A percentile compares a stretch with the other conserved stretches of the same genome.
phyloP scores from a whole-genome alignment of 2,888 invertebrate species.

The Thecophora atra region DNA sequence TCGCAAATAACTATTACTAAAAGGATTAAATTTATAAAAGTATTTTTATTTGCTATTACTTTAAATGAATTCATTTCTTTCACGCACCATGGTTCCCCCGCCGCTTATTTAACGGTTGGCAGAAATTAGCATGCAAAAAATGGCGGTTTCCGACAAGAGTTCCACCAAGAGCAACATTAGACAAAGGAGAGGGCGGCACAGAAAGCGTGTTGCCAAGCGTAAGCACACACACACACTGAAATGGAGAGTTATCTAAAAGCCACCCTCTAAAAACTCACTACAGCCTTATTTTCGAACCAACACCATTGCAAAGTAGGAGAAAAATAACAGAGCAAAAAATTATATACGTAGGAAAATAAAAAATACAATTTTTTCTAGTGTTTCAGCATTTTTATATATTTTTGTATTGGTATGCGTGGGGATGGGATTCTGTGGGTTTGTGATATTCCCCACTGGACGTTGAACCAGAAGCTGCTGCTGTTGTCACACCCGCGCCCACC shows the following conservation, averaged over 20 bases:
- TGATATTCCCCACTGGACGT: slow-evolving; percentile 23
- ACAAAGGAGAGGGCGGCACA: slow-evolving; percentile 40
- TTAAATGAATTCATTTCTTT: too few relatives aligned
- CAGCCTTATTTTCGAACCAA: slow-evolving; percentile 29
- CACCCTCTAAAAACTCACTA: slow-evolving; percentile 1
- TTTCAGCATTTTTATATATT: slow-evolving; percentile 19
- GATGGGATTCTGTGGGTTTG: background rate
- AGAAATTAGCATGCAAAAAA: slow-evolving; percentile 47
- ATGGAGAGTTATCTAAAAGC: background rate
- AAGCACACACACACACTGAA: slow-evolving; percentile 34
- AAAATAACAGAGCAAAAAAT: slow-evolving; percentile 20
- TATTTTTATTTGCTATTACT: too few relatives aligned
- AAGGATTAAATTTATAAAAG: too few relatives aligned
- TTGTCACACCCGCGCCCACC: background rate
- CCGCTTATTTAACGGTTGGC: slow-evolving; percentile 30
- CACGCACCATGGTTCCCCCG: slow-evolving; percentile 44
- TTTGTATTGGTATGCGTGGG: slow-evolving; percentile 14
- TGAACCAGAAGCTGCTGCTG: slow-evolving; percentile 22
- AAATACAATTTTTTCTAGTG: slow-evolving; percentile 26
- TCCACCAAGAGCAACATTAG: slow-evolving; percentile 34
- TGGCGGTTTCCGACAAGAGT: slow-evolving; percentile 53
- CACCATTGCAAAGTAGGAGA: slow-evolving; percentile 40
- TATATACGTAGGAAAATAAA: slow-evolving; percentile 18
- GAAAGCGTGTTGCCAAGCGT: slow-evolving; percentile 25
- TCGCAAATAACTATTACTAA: too few relatives aligned